These are phyloP conservation scores for Gari tellinella DNA, from an alignment of 2,888 invertebrate genomes.

Conservation along the genomic window DNA sequence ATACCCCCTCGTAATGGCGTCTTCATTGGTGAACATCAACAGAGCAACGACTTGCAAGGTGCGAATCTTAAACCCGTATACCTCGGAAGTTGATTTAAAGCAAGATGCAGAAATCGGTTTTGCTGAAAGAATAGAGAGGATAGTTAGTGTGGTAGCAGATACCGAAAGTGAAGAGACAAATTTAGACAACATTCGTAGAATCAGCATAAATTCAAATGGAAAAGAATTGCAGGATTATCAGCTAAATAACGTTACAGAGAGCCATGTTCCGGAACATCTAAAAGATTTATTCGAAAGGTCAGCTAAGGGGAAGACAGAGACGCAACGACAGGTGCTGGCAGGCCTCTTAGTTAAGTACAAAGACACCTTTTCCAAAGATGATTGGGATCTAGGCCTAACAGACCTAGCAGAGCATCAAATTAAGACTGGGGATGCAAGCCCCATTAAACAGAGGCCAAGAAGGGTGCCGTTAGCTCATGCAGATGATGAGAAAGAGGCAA, in stretches of 20 bases:
- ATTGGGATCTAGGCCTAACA: slow-evolving; percentile 29
- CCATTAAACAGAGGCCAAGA: slow-evolving; percentile 33
- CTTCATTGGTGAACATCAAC: slow-evolving; percentile 28
- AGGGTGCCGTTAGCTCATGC: slow-evolving; percentile 23
- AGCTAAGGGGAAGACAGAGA: background rate
- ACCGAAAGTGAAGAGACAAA: background rate
- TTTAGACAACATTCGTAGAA: background rate
- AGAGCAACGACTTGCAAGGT: slow-evolving; percentile 22
- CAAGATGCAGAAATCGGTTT: slow-evolving; percentile 22
- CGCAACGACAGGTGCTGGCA: background rate
- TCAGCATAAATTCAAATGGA: background rate
- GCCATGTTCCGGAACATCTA: slow-evolving; percentile 9
- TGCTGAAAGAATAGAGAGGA: slow-evolving; percentile 21
- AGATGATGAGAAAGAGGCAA: slow-evolving; percentile 25
- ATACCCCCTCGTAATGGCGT: slow-evolving; percentile 20
- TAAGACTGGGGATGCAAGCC: slow-evolving; percentile 30
- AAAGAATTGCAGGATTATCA: background rate
- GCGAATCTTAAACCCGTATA: slow-evolving; percentile 25
- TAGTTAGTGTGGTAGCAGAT: slow-evolving; percentile 1
- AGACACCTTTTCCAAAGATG: slow-evolving; percentile 20
- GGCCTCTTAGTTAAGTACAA: slow-evolving; percentile 10
- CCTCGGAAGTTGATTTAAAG: background rate
- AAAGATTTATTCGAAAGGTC: background rate
- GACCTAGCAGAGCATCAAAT: slow-evolving; percentile 18
- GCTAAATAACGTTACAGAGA: background rate